phyloP scores from a whole-genome alignment of 2,888 invertebrate species.

The Rambutsinella grinnellia region DNA sequence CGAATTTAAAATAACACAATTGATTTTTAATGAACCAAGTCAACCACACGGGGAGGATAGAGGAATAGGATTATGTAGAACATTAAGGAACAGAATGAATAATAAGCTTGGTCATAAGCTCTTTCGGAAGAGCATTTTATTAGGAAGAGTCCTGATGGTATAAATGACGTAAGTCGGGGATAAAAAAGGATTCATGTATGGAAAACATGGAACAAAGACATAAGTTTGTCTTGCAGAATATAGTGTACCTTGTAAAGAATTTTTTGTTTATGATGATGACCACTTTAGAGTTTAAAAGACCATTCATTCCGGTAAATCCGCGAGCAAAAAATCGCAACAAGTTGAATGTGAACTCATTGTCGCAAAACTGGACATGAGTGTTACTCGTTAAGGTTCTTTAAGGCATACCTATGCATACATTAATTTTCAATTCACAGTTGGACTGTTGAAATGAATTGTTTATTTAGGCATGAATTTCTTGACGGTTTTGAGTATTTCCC shows the following conservation, averaged over 20 bases:
- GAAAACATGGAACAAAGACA: background rate
- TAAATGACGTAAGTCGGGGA: background rate
- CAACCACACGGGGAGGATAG: slow-evolving; percentile 26
- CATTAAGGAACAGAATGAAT: background rate
- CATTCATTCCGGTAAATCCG: background rate
- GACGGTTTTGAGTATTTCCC: background rate
- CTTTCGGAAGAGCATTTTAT: too few species aligned
- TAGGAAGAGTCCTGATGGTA: too few species aligned
- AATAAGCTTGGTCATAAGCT: background rate
- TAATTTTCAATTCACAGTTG: background rate
- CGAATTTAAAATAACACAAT: slow-evolving; percentile 36
- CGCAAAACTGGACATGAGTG: background rate
- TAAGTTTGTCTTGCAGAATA: too few species aligned
- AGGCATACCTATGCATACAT: background rate
- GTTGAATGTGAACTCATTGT: background rate
- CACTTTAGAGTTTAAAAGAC: background rate
- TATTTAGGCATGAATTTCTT: background rate
- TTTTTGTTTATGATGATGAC: background rate
- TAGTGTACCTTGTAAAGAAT: too few species aligned
- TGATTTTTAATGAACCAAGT: slow-evolving; percentile 49
- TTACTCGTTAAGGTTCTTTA: too few species aligned
- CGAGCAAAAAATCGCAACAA: background rate
- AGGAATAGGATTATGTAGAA: background rate
- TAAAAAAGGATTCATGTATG: background rate
- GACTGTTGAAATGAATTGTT: background rate